Base-by-base conservation (phyloP, 2,113 vertebrate species). In the Orycteropus afer region DNA sequence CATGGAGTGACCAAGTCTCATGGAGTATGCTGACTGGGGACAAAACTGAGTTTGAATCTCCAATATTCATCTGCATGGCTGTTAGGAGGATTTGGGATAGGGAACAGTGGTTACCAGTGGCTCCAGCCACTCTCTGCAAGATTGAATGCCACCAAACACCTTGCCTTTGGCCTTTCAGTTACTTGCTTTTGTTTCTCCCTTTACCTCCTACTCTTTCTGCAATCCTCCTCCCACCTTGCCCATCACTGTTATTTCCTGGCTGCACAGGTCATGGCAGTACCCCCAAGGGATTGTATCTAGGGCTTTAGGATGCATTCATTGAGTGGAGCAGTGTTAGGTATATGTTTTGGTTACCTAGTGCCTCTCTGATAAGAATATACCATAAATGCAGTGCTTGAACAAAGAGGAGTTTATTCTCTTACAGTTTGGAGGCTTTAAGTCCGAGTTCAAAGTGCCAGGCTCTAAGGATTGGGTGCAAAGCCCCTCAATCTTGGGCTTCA, bases 251-350 rank as follows among this genome's bases (percentile, higher is more conserved):
- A 37, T 47, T 74, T 45, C 42, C 42, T 80, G 65, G 57, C 12
- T 9, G 1, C 47, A 3, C 40, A 65, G 3, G 17, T 9, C 8
- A 37, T 32, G 59, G 71, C 14, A 3, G 42, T 34, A 1, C 34
- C 59, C 42, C 49, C 8, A 2, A 47, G 65, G 6, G 32, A 0
- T 6, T 3, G 15, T 40, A 45, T 88, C 57, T 49, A 4, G 78
- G 77, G 23, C 76, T 49, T 9, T 1, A 51, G 0, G 29, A 45
- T 17, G 5, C 0, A 0, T 4, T 12, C 29, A 2, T 13, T 8
- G 23, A 32, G 42, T 34, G 23, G 45, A 25, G 14, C 47, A n/a
- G n/a, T n/a, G n/a, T n/a, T n/a, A n/a, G n/a, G n/a, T n/a, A n/a
- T n/a, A n/a, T n/a, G n/a, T n/a, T n/a, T n/a, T n/a, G n/a, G n/a